phyloP scores from a whole-genome alignment of 2,113 vertebrate genomes.

The Corythaixoides concolor region DNA sequence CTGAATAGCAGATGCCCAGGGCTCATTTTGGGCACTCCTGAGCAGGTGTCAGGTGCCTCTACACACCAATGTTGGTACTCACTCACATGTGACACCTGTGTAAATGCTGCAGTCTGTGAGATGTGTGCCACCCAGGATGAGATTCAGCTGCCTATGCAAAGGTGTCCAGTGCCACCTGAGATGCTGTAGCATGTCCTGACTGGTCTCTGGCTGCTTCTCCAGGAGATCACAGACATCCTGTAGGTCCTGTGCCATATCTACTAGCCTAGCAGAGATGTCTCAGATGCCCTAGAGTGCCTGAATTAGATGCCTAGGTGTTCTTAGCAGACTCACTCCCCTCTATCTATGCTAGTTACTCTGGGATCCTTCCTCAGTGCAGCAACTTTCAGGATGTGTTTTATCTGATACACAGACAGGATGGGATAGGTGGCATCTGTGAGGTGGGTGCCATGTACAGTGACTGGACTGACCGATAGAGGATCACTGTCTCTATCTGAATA shows the following conservation, averaged over 20 bases:
- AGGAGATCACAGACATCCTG: background rate
- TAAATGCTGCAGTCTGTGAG: background rate
- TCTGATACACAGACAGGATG: fast-evolving
- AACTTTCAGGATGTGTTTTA: background rate
- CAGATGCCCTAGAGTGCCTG: background rate
- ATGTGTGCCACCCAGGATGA: background rate
- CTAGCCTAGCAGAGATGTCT: background rate
- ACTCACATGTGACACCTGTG: background rate
- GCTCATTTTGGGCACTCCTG: background rate
- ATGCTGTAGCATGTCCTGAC: background rate
- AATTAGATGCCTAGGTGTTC: background rate
- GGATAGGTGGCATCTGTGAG: background rate
- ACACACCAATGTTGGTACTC: fast-evolving
- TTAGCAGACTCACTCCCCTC: background rate
- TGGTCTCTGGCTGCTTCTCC: background rate
- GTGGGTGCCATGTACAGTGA: background rate
- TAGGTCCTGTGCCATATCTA: background rate
- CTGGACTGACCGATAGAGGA: background rate
- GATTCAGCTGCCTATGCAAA: background rate
- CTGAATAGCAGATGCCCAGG: background rate
- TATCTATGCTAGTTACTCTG: background rate
- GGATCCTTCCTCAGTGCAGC: background rate
- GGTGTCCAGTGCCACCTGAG: background rate
- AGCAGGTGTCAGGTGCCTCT: fast-evolving
- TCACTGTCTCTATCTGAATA: background rate